Evolutionary conservation across 2,888 invertebrate genomes (phyloP).

Genomic region (Drosophila paranaensis): DNA sequence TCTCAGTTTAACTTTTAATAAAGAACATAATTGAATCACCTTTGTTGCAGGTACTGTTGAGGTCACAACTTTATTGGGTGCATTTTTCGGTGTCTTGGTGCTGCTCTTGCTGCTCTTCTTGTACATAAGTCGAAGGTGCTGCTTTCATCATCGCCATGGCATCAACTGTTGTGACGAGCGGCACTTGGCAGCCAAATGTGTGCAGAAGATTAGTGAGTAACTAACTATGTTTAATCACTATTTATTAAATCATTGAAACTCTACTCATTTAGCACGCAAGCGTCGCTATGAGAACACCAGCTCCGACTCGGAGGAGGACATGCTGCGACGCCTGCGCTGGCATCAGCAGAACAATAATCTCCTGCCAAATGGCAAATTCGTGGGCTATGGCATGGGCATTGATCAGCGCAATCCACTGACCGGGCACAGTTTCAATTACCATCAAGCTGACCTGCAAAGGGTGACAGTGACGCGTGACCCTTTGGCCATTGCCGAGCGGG

Average conservation of each 20-base stretch:
- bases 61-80: slow-evolving; percentile 95
- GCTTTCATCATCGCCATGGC: slow-evolving; percentile 87
- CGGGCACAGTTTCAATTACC: slow-evolving; percentile 82
- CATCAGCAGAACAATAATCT: slow-evolving; percentile 85
- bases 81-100: slow-evolving; percentile 93
- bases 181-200: slow-evolving; percentile 83
- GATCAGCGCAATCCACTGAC: slow-evolving; percentile 80
- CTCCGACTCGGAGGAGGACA: slow-evolving; percentile 91
- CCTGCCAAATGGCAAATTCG: slow-evolving; percentile 73
- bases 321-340: slow-evolving; percentile 87
- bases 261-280: slow-evolving; percentile 76
- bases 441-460: slow-evolving; percentile 83
- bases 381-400: slow-evolving; percentile 82
- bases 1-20: neutral
- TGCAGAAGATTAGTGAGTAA: slow-evolving; percentile 84
- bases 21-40: neutral
- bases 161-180: slow-evolving; percentile 88
- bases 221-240: too few relatives aligned
- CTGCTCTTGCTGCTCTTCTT: slow-evolving; percentile 93
- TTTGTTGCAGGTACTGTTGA: slow-evolving; percentile 87
- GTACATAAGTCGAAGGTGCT: slow-evolving; percentile 93
- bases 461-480: slow-evolving; percentile 84
- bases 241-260: neutral
- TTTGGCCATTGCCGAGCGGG: slow-evolving; percentile 84
- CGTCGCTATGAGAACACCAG: slow-evolving; percentile 86